A percentile compares a stretch with the other conserved stretches of the same genome.
Evolutionary conservation across 2,888 invertebrate species (phyloP).

Genomic region (Platypus cylindrus): DNA sequence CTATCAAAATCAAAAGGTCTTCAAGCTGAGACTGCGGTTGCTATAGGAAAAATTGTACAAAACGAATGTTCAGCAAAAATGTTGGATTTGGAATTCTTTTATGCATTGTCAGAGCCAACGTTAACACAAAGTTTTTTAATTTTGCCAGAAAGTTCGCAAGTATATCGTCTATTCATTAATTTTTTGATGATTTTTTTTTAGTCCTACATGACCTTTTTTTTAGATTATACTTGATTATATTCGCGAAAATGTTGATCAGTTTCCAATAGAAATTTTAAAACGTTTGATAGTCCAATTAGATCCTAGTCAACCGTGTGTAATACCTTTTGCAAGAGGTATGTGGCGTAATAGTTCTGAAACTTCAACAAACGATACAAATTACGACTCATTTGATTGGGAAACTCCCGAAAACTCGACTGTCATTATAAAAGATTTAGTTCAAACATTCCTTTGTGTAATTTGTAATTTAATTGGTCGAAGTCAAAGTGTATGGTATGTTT

Average conservation of each 20-base stretch:
- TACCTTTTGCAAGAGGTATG: conserved; percentile 33
- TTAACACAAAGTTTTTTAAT: conserved; percentile 31
- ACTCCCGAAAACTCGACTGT: conserved; percentile 24
- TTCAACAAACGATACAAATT: conserved; percentile 38
- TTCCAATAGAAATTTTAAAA: conserved; percentile 30
- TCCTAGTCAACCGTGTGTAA: conserved; percentile 44
- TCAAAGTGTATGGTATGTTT: conserved; percentile 22
- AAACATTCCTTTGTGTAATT: conserved; percentile 39
- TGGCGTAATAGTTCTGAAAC: conserved; percentile 30
- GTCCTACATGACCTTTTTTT: conserved; percentile 6
- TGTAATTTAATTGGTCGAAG: conserved; percentile 35
- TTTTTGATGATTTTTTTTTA: not conserved
- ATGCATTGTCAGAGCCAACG: conserved; percentile 31
- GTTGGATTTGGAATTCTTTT: conserved; percentile 28
- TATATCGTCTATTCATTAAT: no score
- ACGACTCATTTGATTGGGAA: conserved; percentile 37
- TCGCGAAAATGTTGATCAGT: conserved; percentile 25
- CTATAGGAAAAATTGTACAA: conserved; percentile 39
- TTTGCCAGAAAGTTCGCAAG: conserved; percentile 26
- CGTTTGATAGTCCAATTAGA: conserved; percentile 45
- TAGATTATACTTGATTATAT: conserved; percentile 28
- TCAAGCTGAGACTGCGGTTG: conserved; percentile 42
- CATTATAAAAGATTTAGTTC: conserved; percentile 36
- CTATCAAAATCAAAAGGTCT: conserved; percentile 41
- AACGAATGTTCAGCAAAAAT: conserved; percentile 22